A percentile compares a stretch with the other conserved stretches of the same genome.
Evolutionary conservation across 2,888 invertebrate genomes (phyloP).

Genomic region (Onchidella celtica): DNA sequence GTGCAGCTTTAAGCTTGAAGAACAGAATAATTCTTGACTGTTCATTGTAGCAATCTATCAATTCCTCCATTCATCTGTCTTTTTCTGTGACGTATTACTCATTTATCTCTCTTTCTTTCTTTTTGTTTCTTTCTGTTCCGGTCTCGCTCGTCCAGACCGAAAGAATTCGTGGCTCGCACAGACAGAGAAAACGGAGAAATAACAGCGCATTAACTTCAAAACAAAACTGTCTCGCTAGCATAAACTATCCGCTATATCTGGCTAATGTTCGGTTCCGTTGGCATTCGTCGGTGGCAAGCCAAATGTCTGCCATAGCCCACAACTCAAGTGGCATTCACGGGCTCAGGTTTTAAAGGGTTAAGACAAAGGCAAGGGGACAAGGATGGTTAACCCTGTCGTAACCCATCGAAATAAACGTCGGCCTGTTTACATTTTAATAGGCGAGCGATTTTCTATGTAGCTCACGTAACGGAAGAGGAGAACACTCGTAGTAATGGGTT

Average conservation of each 20-base stretch:
- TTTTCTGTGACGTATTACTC: too few relatives aligned
- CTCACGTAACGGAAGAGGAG: too few relatives aligned
- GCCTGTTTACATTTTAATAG: slow-evolving; percentile 28
- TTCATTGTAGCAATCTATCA: too few relatives aligned
- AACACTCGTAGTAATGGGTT: too few relatives aligned
- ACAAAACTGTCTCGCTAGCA: not conserved
- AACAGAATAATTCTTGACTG: too few relatives aligned
- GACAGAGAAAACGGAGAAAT: not conserved
- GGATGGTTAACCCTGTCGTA: not conserved
- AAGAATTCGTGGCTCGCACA: not conserved
- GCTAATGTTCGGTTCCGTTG: slow-evolving; percentile 3
- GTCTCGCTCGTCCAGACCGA: not conserved
- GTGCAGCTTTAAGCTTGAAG: too few relatives aligned
- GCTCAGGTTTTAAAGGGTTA: slow-evolving; percentile 9
- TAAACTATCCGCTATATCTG: not conserved
- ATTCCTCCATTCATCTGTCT: too few relatives aligned
- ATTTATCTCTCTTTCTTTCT: too few relatives aligned
- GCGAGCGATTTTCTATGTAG: too few relatives aligned
- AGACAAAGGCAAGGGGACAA: slow-evolving; percentile 22
- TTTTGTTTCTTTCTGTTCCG: too few relatives aligned
- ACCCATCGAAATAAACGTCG: slow-evolving; percentile 25
- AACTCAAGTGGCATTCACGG: not conserved
- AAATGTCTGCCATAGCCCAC: not conserved
- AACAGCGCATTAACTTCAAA: slow-evolving; percentile 19
- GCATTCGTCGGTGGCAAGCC: not conserved